Percentiles rank a stretch among this genome's conserved stretches.
phyloP scores from a whole-genome alignment of 53 echinoderm and acorn worm genomes.

The Antedon mediterranea region DNA sequence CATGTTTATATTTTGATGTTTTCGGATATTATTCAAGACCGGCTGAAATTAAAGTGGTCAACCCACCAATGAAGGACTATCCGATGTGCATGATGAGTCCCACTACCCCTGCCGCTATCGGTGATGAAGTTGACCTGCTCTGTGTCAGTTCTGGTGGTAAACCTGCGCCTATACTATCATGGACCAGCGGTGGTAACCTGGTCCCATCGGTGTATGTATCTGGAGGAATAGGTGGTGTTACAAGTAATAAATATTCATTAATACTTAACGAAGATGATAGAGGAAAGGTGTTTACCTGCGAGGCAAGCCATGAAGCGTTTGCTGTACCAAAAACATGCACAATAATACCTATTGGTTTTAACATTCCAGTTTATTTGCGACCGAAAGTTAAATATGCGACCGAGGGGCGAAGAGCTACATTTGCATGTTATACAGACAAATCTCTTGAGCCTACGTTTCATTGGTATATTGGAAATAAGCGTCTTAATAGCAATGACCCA shows the following conservation, averaged over 20 bases:
- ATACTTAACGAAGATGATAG: not conserved
- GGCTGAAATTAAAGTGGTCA: not conserved
- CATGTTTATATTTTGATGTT: not conserved
- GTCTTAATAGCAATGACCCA: not conserved
- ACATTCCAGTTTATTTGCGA: not conserved
- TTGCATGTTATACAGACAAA: not conserved
- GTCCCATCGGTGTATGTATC: not conserved
- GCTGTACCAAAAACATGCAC: not conserved
- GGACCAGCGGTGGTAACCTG: not conserved
- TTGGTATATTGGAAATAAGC: not conserved
- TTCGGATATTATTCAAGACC: not conserved
- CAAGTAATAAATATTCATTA: not conserved
- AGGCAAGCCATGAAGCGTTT: not conserved
- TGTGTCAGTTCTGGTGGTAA: not conserved
- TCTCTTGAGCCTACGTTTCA: not conserved
- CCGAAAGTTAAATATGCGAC: not conserved
- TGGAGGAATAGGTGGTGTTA: not conserved
- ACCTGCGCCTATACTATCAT: not conserved
- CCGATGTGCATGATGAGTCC: not conserved
- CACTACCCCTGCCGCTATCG: not conserved
- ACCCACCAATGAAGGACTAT: not conserved
- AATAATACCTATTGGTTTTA: not conserved
- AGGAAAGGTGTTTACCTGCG: not conserved
- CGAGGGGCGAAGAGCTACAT: not conserved
- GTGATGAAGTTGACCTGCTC: not conserved